Evolutionary conservation across 2,797 vertebrate species (phyloP), one percentile per base, ranked within the genome.

Genomic region (Takifugu ocellatus): DNA sequence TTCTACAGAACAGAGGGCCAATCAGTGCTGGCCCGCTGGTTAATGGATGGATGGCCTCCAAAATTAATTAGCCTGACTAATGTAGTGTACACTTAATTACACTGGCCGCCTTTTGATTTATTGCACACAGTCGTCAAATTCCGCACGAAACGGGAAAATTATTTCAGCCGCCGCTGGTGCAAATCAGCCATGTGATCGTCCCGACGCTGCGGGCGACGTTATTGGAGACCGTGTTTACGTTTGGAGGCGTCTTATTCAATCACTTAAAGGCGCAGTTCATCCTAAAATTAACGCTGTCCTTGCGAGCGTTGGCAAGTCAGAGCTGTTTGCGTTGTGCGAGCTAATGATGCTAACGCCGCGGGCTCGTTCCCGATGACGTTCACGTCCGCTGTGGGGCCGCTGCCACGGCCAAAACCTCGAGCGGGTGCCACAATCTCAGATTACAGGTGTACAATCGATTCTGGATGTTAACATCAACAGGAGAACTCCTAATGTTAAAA

Each of bases 1-100:
- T 89, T 77, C 89, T 78, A 75, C 65, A 83, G 83, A 88, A 87
- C 87, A 83, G 86, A 91, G 39, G 79, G 86, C 91, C 89, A 92
- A 92, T 90, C 90, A 90, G 89, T 86, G 84, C 85, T 88, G 81
- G 79, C 83, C 90, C 87, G 64, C 81, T 80, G 86, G 88, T 87
- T 91, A 90, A 92, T 88, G 90, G 88, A 91, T 92, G 78, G 89
- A 92, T 89, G 86, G 84, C 75, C 83, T 81, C 86, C 77, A 67
- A 43, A 87, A 90, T 91, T 88, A 84, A 89, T 93, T 92, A 92
- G 91, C 91, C 90, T 91, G 91, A 92, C 92, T 93, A 93, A 93
- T 92, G 90, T 92, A 92, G 89, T 92, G 90, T 91, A 90, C 89
- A 92, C 90, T 90, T 92, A 91, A 92, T 93, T 92, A 90, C 85